phyloP scores from a whole-genome alignment of 2,797 vertebrate genomes.

The Allobates femoralis region DNA sequence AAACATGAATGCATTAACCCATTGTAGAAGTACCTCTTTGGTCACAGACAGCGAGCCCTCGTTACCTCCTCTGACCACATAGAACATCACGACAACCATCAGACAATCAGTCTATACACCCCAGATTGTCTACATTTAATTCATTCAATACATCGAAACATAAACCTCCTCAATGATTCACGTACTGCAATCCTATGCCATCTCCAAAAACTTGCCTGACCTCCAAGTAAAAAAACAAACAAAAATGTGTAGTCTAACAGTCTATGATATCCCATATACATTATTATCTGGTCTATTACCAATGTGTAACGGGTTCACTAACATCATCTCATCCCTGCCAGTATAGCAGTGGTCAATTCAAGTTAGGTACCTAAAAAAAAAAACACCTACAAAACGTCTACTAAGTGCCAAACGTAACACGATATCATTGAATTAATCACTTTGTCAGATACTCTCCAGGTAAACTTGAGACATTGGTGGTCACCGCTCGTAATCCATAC shows the following conservation, averaged over 20 bases:
- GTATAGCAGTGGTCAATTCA: neutral
- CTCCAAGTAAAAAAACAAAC: neutral
- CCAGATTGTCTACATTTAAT: too few relatives aligned
- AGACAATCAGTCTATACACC: too few relatives aligned
- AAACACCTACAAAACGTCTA: neutral
- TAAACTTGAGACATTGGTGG: neutral
- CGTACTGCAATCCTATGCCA: neutral
- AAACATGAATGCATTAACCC: neutral
- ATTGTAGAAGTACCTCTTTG: neutral
- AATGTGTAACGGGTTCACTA: neutral
- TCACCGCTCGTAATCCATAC: neutral
- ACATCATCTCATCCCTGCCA: neutral
- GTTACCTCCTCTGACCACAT: neutral
- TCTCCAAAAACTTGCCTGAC: neutral
- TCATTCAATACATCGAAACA: neutral
- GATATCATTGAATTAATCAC: neutral
- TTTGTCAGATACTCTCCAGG: neutral
- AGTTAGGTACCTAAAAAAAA: neutral
- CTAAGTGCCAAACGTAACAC: slow-evolving; percentile 1
- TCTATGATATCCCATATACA: neutral
- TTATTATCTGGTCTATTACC: neutral
- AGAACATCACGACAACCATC: neutral
- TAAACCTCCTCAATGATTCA: neutral
- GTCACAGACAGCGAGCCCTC: neutral
- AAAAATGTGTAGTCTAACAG: neutral